These are phyloP conservation scores for Rhopalosiphum padi DNA, from an alignment of 1,140 invertebrate genomes.

Conservation along the genomic window DNA sequence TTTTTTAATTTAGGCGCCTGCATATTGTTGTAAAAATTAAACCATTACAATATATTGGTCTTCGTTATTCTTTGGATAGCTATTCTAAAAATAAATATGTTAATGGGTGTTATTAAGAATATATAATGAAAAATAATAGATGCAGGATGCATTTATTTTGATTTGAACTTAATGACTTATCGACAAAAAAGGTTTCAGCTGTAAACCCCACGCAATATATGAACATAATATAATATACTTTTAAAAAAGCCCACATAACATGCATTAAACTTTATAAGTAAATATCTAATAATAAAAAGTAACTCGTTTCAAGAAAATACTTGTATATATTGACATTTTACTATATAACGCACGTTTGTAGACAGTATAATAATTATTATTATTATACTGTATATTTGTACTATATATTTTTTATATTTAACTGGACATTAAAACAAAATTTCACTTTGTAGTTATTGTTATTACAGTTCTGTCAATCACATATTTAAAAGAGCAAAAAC, in stretches of 20 bases:
- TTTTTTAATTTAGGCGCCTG: not conserved
- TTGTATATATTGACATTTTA: not conserved
- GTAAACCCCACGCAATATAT: not conserved
- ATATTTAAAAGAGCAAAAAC: not conserved
- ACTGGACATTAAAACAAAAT: not conserved
- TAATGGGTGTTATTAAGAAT: not conserved
- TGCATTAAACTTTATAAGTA: not conserved
- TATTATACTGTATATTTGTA: not conserved
- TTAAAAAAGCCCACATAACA: not conserved
- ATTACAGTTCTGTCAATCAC: not conserved
- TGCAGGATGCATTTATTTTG: not conserved
- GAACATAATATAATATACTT: not conserved
- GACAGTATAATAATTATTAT: not conserved
- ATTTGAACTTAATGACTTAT: not conserved
- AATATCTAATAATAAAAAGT: not conserved
- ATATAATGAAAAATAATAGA: not conserved
- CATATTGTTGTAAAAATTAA: slow-evolving; percentile 15
- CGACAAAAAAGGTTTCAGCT: slow-evolving; percentile 1
- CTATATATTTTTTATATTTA: not conserved
- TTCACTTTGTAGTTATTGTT: not conserved
- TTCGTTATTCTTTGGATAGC: not conserved
- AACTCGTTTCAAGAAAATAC: not conserved
- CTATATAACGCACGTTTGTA: not conserved
- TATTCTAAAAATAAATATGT: not conserved
- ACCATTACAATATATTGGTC: not conserved